Percentiles rank a stretch among this genome's conserved stretches.
These are phyloP conservation scores for Lepidocyrtoides sp. DNA, from an alignment of 2,888 invertebrate species.

Conservation along the genomic window DNA sequence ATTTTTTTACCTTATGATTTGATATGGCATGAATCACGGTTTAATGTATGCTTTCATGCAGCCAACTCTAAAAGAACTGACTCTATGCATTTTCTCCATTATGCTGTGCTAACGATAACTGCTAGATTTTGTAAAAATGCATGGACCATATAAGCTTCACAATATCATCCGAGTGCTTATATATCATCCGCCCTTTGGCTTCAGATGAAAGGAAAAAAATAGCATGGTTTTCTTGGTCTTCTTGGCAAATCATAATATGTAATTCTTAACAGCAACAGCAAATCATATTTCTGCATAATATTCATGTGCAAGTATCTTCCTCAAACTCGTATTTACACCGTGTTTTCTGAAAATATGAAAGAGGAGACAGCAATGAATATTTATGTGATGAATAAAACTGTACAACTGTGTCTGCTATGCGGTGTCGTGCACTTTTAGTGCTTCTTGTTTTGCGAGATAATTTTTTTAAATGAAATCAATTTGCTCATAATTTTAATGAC, in stretches of 20 bases:
- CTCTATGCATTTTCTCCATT: neutral
- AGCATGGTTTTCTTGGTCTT: constrained; percentile 13
- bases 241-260: constrained; percentile 24
- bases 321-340: neutral
- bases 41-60: neutral
- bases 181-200: constrained; percentile 67
- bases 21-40: neutral
- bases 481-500: constrained; percentile 23
- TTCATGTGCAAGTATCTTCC: neutral
- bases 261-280: neutral
- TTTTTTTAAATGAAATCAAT: constrained; percentile 17
- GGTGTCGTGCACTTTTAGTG: neutral
- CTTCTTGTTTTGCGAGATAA: neutral
- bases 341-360: neutral
- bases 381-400: neutral
- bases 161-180: neutral
- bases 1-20: constrained; percentile 16
- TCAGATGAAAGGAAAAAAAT: constrained; percentile 62
- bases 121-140: neutral
- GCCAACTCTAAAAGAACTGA: neutral
- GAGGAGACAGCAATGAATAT: neutral
- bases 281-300: neutral
- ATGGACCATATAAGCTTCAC: constrained; percentile 16
- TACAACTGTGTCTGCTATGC: neutral
- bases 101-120: neutral